Percentiles rank a stretch among this genome's conserved stretches.
phyloP scores from a whole-genome alignment of 2,113 vertebrate species.

The Alaudala cheleensis region DNA sequence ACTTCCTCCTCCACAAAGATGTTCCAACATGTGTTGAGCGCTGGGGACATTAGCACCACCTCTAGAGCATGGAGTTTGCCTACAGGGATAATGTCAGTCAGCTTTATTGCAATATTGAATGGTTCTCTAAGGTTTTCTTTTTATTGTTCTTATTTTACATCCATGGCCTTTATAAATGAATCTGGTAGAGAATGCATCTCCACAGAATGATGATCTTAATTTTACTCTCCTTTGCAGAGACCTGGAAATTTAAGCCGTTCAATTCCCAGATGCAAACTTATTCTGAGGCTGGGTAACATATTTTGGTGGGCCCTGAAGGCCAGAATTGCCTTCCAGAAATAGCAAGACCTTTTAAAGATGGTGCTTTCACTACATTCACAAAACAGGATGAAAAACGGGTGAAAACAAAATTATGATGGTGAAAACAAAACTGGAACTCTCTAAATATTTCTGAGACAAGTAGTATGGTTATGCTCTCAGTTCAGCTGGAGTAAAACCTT shows the following conservation, averaged over 20 bases:
- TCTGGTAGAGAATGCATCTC: constrained; percentile 13
- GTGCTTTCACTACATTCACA: neutral
- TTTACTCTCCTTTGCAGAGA: constrained; percentile 17
- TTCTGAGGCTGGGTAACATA: neutral
- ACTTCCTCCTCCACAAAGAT: constrained; percentile 62
- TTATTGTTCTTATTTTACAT: constrained; percentile 62
- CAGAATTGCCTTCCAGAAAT: neutral
- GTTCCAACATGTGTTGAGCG: constrained; percentile 57
- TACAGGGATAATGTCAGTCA: constrained; percentile 57
- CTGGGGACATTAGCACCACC: constrained; percentile 55
- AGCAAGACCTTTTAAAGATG: neutral
- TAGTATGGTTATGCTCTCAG: neutral
- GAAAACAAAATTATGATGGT: neutral
- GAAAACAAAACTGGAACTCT: neutral
- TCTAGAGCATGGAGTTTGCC: constrained; percentile 61
- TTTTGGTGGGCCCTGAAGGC: constrained; percentile 22
- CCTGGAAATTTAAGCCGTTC: neutral
- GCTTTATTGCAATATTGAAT: constrained; percentile 56
- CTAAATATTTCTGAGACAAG: neutral
- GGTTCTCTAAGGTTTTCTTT: constrained; percentile 65
- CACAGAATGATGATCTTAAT: constrained; percentile 26
- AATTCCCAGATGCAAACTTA: neutral
- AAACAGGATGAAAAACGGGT: neutral
- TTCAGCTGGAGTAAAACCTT: neutral
- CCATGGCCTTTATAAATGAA: neutral